These are phyloP conservation scores for Umimayanthus chanpuru DNA, from an alignment of 92 coral and sea anemone genomes.

Conservation along the genomic window DNA sequence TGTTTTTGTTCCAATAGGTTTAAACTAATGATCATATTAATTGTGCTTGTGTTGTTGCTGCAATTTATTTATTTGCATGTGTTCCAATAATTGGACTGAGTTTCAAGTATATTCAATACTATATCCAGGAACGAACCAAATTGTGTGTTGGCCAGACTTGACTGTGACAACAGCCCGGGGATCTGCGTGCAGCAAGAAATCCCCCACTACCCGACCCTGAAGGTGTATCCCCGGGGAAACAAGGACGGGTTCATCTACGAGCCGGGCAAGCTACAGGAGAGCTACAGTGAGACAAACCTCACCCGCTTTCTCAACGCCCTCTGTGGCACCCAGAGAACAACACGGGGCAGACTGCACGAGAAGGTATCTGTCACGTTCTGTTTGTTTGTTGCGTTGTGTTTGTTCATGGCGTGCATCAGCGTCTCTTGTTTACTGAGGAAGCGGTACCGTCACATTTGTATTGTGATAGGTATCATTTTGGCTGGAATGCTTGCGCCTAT, in stretches of 20 bases:
- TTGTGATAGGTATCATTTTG: background rate
- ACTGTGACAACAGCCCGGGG: constrained; percentile 74
- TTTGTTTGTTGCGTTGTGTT: background rate
- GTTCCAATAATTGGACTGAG: background rate
- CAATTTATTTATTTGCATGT: no score
- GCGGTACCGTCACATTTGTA: background rate
- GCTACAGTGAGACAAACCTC: constrained; percentile 84
- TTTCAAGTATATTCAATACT: background rate
- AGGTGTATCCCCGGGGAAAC: constrained; percentile 84
- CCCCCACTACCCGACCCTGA: constrained; percentile 88
- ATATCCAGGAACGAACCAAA: constrained; percentile 82
- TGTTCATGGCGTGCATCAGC: background rate
- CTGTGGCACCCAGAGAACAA: constrained; percentile 84
- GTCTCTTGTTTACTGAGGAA: constrained; percentile 8
- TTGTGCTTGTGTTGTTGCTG: background rate
- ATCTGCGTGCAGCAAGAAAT: constrained; percentile 78
- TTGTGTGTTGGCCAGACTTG: constrained; percentile 81
- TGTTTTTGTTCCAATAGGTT: background rate
- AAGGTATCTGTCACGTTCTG: constrained; percentile 59
- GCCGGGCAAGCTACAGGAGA: constrained; percentile 89
- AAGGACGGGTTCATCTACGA: constrained; percentile 90
- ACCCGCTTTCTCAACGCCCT: constrained; percentile 88
- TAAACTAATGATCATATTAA: no score
- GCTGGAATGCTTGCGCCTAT: background rate
- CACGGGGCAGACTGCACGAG: constrained; percentile 77